Evolutionary conservation across 2,888 invertebrate genomes (phyloP).

Genomic region (Allolobophora icterica): DNA sequence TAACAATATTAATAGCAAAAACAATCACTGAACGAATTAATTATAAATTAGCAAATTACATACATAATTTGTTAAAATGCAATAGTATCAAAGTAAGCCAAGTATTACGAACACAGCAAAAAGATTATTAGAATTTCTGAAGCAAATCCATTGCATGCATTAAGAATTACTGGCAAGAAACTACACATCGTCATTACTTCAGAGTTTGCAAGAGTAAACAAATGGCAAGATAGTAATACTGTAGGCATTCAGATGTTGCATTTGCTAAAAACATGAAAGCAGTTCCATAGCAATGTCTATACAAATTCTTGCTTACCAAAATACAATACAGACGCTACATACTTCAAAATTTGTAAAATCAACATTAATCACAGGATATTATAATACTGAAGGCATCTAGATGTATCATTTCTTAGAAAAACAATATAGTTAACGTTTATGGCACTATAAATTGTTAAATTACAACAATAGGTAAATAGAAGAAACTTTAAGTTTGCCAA

Average conservation of each 20-base stretch:
- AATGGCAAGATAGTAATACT: neutral
- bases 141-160: neutral
- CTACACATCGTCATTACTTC: neutral
- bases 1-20: neutral
- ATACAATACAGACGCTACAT: neutral
- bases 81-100: neutral
- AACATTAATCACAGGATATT: neutral
- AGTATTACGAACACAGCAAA: neutral
- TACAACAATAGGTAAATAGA: neutral
- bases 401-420: neutral
- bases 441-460: neutral
- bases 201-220: neutral
- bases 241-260: neutral
- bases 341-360: neutral
- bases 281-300: neutral
- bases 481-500: neutral
- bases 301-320: neutral
- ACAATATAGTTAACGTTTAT: no score
- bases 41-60: neutral
- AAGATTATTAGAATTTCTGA: neutral
- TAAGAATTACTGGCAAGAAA: neutral
- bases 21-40: neutral
- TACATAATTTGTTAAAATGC: constrained; percentile 6
- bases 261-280: no score
- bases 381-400: neutral